Conservation (phyloP, 1,140 invertebrate species). For the Aphelinus atriplicis region DNA sequence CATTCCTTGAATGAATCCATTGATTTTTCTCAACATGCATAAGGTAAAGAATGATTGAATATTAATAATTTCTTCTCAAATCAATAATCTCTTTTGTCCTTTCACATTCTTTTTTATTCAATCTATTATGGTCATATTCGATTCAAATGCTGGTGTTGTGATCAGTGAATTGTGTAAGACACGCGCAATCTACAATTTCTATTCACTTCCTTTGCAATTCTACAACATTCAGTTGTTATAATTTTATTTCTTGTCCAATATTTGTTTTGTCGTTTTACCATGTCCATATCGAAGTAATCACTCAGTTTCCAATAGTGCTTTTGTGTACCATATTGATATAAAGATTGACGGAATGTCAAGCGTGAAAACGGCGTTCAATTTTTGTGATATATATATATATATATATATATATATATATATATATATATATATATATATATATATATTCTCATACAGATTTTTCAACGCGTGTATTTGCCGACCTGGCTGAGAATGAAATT, state of each 20-base stretch:
- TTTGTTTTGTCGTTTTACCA: conserved; percentile 8
- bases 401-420: conserved; percentile 5
- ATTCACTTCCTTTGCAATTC: neutral
- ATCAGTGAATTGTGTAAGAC: neutral
- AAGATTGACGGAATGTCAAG: conserved; percentile 21
- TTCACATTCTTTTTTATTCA: conserved; percentile 33
- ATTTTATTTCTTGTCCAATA: conserved; percentile 12
- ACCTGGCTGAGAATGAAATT: conserved; percentile 22
- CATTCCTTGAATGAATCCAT: neutral
- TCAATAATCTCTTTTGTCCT: conserved; percentile 13
- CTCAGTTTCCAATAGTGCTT: neutral
- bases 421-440: conserved; percentile 6
- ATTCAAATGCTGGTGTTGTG: conserved; percentile 21
- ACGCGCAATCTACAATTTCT: conserved; percentile 20
- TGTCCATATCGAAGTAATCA: neutral
- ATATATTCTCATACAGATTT: too few species aligned
- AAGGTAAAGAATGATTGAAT: conserved; percentile 20
- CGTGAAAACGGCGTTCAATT: conserved; percentile 1
- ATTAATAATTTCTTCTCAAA: conserved; percentile 6
- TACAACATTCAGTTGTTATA: neutral
- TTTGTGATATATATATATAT: neutral
- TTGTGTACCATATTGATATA: conserved; percentile 1
- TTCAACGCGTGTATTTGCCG: conserved; percentile 5
- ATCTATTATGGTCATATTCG: conserved; percentile 47
- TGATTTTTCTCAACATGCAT: neutral